These are phyloP conservation scores for Atta cephalotes DNA, from an alignment of 1,140 invertebrate genomes.

Conservation along the genomic window DNA sequence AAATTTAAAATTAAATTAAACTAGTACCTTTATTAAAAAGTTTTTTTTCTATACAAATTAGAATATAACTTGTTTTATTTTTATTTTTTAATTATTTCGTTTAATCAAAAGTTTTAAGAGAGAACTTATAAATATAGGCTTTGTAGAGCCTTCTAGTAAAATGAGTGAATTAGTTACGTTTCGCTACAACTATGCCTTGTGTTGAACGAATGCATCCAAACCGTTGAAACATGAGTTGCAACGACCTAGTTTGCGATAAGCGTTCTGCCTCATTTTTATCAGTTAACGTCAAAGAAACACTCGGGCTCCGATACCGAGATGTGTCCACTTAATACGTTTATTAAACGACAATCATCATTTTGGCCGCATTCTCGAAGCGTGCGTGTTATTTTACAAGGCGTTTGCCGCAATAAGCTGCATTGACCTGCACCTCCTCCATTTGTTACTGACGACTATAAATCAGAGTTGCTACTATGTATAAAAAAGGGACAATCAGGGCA, in stretches of 20 bases:
- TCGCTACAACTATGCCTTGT: neutral
- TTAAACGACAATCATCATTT: slow-evolving; percentile 81
- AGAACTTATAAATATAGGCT: neutral
- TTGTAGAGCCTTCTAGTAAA: neutral
- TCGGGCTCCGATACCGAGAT: slow-evolving; percentile 57
- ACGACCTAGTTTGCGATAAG: slow-evolving; percentile 34
- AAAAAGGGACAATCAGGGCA: slow-evolving; percentile 55
- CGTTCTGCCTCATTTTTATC: slow-evolving; percentile 63
- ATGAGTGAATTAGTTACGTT: neutral
- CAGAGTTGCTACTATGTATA: slow-evolving; percentile 77
- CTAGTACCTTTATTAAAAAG: neutral
- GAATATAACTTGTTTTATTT: neutral
- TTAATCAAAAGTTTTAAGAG: neutral
- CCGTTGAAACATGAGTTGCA: slow-evolving; percentile 29
- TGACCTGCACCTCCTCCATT: slow-evolving; percentile 73
- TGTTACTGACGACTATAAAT: slow-evolving; percentile 78
- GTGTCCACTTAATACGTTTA: slow-evolving; percentile 76
- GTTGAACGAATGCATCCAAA: slow-evolving; percentile 23
- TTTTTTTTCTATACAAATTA: neutral
- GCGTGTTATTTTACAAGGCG: slow-evolving; percentile 76
- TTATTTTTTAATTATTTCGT: neutral
- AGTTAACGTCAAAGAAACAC: slow-evolving; percentile 18
- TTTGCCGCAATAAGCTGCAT: slow-evolving; percentile 79
- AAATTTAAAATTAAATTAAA: neutral
- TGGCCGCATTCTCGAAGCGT: slow-evolving; percentile 80